Evolutionary conservation across 2,888 invertebrate species (phyloP).

Genomic region (Gari tellinella): DNA sequence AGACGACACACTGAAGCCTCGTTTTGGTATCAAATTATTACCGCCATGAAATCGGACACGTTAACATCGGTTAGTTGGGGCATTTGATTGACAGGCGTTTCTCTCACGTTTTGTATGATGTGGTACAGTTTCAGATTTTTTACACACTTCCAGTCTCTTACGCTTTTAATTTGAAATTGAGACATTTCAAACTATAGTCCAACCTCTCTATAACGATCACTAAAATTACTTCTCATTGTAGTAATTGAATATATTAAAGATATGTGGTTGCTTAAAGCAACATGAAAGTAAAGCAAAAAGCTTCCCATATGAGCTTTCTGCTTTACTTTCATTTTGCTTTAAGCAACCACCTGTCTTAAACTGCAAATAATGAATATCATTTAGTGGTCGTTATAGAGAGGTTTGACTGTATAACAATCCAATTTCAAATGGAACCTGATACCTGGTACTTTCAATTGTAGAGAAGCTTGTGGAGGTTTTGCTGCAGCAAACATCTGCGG

Average conservation of each 20-base stretch:
- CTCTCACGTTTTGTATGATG: constrained; percentile 37
- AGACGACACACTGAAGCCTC: constrained; percentile 45
- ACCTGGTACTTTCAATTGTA: constrained; percentile 52
- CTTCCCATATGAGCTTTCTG: no score
- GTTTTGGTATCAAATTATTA: constrained; percentile 50
- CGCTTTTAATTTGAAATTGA: constrained; percentile 61
- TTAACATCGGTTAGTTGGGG: constrained; percentile 41
- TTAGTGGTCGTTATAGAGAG: no score
- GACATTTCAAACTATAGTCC: constrained; percentile 53
- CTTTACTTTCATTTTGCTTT: no score
- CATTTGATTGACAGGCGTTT: constrained; percentile 53
- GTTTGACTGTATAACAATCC: constrained; percentile 39
- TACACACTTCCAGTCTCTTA: constrained; percentile 48
- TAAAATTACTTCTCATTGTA: constrained; percentile 47
- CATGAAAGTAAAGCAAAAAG: no score
- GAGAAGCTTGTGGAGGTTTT: constrained; percentile 24
- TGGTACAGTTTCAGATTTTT: constrained; percentile 40
- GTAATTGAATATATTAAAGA: no score
- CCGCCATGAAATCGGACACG: constrained; percentile 54
- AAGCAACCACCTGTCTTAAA: no score
- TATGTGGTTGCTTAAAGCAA: no score
- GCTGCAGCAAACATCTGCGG: constrained; percentile 38
- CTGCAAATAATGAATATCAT: no score
- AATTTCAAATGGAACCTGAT: constrained; percentile 44
- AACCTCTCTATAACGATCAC: constrained; percentile 46